These are phyloP conservation scores for Mesodorylaimus sp. DNA, from an alignment of 2,888 invertebrate genomes.

Conservation along the genomic window DNA sequence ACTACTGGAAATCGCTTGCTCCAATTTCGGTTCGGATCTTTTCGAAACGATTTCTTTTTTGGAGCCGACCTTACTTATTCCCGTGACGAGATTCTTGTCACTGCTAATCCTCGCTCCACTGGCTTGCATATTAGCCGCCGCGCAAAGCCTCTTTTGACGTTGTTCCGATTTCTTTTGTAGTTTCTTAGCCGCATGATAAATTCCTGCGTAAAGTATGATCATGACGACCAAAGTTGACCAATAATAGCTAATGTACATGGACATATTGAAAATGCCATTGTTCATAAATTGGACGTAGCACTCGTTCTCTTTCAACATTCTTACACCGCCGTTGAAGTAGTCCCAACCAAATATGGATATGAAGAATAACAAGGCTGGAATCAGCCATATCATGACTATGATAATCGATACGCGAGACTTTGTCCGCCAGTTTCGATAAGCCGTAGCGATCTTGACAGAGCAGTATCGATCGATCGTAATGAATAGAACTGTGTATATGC, in stretches of 20 bases:
- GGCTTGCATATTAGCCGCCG: slow-evolving; percentile 46
- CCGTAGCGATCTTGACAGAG: slow-evolving; percentile 92
- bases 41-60: too few species aligned
- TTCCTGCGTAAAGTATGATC: slow-evolving; percentile 83
- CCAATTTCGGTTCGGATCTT: too few species aligned
- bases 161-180: slow-evolving; percentile 93
- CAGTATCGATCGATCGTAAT: slow-evolving; percentile 97
- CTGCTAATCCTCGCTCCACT: too few species aligned
- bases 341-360: slow-evolving; percentile 98
- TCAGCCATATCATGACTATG: slow-evolving; percentile 88
- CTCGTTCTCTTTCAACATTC: slow-evolving; percentile 28
- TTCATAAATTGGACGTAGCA: slow-evolving; percentile 82
- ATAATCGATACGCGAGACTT: slow-evolving; percentile 77
- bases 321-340: slow-evolving; percentile 67
- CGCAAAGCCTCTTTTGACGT: slow-evolving; percentile 83
- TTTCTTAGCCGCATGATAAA: slow-evolving; percentile 87
- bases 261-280: slow-evolving; percentile 88
- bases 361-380: slow-evolving; percentile 85
- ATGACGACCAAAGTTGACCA: slow-evolving; percentile 91
- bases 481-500: slow-evolving; percentile 92
- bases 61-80: too few species aligned
- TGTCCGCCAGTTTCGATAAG: slow-evolving; percentile 88
- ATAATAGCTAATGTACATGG: slow-evolving; percentile 85
- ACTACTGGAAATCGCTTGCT: not conserved
- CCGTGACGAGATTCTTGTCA: too few species aligned